Percentiles rank a stretch among this genome's conserved stretches.
These are phyloP conservation scores for Colletes gigas DNA, from an alignment of 1,140 invertebrate genomes.

Conservation along the genomic window DNA sequence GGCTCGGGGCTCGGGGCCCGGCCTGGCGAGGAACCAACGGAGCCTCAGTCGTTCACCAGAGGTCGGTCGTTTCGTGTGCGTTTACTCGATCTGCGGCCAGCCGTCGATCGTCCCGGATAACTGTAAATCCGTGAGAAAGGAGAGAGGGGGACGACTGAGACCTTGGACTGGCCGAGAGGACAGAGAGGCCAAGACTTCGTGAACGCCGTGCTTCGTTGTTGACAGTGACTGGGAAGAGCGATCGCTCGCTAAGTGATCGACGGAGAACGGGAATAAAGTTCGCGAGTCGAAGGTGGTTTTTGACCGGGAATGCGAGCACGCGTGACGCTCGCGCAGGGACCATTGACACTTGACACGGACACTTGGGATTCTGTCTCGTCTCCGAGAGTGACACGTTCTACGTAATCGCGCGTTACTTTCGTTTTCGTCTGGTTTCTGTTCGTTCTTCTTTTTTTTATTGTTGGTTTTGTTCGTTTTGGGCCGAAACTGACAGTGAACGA, in stretches of 20 bases:
- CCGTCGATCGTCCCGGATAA: constrained; percentile 57
- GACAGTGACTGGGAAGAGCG: constrained; percentile 24
- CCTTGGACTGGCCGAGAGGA: constrained; percentile 14
- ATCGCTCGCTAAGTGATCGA: not conserved
- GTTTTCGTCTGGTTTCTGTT: not conserved
- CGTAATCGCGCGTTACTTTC: not conserved
- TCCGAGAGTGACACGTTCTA: not conserved
- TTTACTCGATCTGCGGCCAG: constrained; percentile 12
- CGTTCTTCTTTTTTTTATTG: no score
- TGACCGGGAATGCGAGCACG: not conserved
- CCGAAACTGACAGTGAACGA: not conserved
- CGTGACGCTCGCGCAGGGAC: not conserved
- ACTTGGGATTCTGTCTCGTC: not conserved
- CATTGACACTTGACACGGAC: not conserved
- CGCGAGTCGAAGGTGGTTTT: not conserved
- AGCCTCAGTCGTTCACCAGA: constrained; percentile 77
- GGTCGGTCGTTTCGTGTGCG: constrained; percentile 53
- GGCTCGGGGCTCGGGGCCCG: constrained; percentile 68
- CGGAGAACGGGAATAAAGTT: not conserved
- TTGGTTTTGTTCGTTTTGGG: no score
- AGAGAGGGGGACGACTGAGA: not conserved
- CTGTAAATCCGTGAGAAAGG: constrained; percentile 66
- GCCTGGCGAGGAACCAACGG: constrained; percentile 66
- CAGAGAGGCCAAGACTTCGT: not conserved
- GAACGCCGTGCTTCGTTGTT: not conserved